These are phyloP conservation scores for Hozukius guyotensis DNA, from an alignment of 2,797 vertebrate genomes.

Conservation along the genomic window DNA sequence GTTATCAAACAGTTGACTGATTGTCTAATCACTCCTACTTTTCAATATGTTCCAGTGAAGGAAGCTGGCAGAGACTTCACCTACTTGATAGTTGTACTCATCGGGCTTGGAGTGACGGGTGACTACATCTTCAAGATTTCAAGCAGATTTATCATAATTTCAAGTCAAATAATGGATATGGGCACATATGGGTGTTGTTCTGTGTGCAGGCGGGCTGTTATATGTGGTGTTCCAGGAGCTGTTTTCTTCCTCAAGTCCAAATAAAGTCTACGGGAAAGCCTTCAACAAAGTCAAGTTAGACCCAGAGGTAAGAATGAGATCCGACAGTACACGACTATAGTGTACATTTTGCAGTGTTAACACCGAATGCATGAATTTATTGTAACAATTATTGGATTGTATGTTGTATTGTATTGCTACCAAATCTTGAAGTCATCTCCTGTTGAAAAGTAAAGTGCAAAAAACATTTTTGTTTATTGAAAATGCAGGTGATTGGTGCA, in stretches of 20 bases:
- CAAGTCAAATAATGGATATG: background rate
- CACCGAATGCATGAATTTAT: background rate
- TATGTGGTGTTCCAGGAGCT: slow-evolving; percentile 95
- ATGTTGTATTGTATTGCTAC: too few species aligned
- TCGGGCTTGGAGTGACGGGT: slow-evolving; percentile 94
- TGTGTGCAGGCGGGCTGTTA: slow-evolving; percentile 88
- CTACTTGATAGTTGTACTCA: slow-evolving; percentile 91
- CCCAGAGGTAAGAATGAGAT: slow-evolving; percentile 86
- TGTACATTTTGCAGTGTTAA: background rate
- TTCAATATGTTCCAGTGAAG: slow-evolving; percentile 84
- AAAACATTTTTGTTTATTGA: background rate
- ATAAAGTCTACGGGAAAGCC: slow-evolving; percentile 92
- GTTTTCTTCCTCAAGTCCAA: slow-evolving; percentile 94
- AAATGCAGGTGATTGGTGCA: slow-evolving; percentile 87
- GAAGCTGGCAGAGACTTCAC: slow-evolving; percentile 93
- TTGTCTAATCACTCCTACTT: background rate
- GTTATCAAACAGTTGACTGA: background rate
- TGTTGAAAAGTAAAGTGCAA: background rate
- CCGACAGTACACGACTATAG: background rate
- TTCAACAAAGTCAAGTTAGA: slow-evolving; percentile 90
- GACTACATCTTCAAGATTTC: slow-evolving; percentile 18
- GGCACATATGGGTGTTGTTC: background rate
- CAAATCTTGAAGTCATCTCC: background rate
- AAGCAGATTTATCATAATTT: background rate
- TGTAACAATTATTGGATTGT: background rate